Conservation (phyloP, 2,797 vertebrate species). For the Enteromius thamalakanensis region DNA sequence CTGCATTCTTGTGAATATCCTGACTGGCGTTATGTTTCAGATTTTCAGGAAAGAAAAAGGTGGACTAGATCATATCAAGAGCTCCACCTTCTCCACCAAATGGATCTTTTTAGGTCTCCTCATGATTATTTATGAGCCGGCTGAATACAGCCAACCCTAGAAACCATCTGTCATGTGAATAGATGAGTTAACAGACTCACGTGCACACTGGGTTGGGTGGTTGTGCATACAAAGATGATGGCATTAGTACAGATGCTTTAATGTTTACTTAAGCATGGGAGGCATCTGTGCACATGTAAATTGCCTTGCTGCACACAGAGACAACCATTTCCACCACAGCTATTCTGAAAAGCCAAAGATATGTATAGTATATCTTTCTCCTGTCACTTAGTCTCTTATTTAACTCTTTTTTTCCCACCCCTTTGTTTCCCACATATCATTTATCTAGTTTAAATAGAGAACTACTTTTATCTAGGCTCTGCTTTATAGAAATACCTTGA, state of each 20-base stretch:
- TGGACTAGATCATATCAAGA: constrained; percentile 2
- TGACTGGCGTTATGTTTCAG: not conserved
- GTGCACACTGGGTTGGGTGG: constrained; percentile 28
- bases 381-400: not conserved
- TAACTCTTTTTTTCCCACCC: not conserved
- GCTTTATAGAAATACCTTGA: not conserved
- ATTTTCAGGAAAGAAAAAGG: not conserved
- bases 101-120: constrained; percentile 36
- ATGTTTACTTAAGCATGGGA: constrained; percentile 16
- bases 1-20: not conserved
- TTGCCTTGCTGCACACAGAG: not conserved
- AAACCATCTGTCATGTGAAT: constrained; percentile 47
- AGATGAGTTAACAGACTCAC: constrained; percentile 36
- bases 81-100: constrained; percentile 34
- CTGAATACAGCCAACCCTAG: constrained; percentile 16
- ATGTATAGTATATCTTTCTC: not conserved
- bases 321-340: constrained; percentile 1
- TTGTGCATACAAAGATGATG: not conserved
- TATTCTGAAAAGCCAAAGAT: constrained; percentile 9
- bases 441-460: not conserved
- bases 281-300: not conserved
- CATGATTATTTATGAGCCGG: constrained; percentile 58
- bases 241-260: constrained; percentile 11
- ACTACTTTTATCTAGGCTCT: not conserved
- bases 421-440: not conserved